Evolutionary conservation across 2,888 invertebrate genomes (phyloP), one percentile per base, ranked within the genome.

Genomic region (Euclidia mi): DNA sequence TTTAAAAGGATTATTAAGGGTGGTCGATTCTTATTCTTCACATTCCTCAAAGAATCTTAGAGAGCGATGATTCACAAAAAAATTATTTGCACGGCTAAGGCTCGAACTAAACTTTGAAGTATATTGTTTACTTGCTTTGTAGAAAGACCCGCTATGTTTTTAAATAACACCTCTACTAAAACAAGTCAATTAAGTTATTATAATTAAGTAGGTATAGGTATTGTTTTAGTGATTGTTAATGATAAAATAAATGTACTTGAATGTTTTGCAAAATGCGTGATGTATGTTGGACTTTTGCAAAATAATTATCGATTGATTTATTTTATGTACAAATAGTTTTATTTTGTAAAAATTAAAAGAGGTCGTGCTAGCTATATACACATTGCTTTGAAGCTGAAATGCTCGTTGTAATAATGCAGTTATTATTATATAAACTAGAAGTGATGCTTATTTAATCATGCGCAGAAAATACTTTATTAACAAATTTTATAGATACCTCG

Each of bases 311-410:
- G 50, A 56, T 58, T 61, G 20, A 40, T 52, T 65, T 56, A 51
- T 57, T 73, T 73, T 58, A 65, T 62, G 63, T 73, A 65, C 71
- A 77, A 77, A 66, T 58, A 62, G 18, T 12, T 12, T 6, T n/a
- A 40, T 20, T 40, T 20, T 40, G 20, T 40, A 40, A 20, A n/a
- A n/a, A n/a, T n/a, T 42, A 6, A 37, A 15, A 7, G 3, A 15
- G 14, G 10, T 47, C 12, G 2, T 7, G 3, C 15, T 12, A 40
- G 10, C 15, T 10, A 18, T 15, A 7, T 11, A 18, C 14, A 32
- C 20, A 38, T 2, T 14, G 37, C 29, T 28, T 17, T 4, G 12
- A 6, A 35, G 12, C 15, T 10, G 32, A 35, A 9, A 47, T 11
- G 12, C 40, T 59, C 48, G 18, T 11, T 45, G 28, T 9, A 9